A percentile compares a stretch with the other conserved stretches of the same genome.
Evolutionary conservation across 2,888 invertebrate genomes (phyloP).

Genomic region (Iphiclides podalirius): DNA sequence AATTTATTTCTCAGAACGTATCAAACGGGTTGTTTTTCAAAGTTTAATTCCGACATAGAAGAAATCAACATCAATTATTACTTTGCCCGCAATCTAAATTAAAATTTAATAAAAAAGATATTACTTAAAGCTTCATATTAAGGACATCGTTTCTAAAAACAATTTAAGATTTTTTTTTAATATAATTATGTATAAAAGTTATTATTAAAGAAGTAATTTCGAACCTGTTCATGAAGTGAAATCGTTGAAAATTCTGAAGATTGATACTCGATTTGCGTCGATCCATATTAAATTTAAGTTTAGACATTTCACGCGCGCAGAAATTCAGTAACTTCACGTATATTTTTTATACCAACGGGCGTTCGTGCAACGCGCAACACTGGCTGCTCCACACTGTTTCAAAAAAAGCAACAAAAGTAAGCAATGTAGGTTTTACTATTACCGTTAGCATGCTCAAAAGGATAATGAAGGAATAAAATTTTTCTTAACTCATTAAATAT

Average conservation of each 20-base stretch:
- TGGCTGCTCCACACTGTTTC: conserved; percentile 5
- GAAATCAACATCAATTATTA: too few relatives aligned
- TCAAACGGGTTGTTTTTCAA: too few relatives aligned
- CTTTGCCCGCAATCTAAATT: too few relatives aligned
- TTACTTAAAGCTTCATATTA: too few relatives aligned
- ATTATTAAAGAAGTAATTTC: not conserved
- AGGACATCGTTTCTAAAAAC: too few relatives aligned
- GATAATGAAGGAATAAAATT: too few relatives aligned
- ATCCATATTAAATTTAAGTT: conserved; percentile 39
- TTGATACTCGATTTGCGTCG: conserved; percentile 60
- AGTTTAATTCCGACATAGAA: too few relatives aligned
- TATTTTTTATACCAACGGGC: conserved; percentile 2
- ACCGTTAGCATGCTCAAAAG: not conserved
- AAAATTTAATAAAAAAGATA: too few relatives aligned
- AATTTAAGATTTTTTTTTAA: too few relatives aligned
- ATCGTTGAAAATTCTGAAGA: conserved; percentile 53
- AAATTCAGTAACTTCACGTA: not conserved
- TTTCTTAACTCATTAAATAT: too few relatives aligned
- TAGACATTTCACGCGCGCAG: conserved; percentile 26
- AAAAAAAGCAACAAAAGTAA: conserved; percentile 9
- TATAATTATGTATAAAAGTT: not conserved
- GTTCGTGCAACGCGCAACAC: not conserved
- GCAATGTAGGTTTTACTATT: conserved; percentile 4
- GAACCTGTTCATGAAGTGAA: conserved; percentile 63
- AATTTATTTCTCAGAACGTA: too few relatives aligned